Percentiles rank a stretch among this genome's conserved stretches.
phyloP scores from a whole-genome alignment of 2,113 vertebrate species.

The Nibea albiflora region DNA sequence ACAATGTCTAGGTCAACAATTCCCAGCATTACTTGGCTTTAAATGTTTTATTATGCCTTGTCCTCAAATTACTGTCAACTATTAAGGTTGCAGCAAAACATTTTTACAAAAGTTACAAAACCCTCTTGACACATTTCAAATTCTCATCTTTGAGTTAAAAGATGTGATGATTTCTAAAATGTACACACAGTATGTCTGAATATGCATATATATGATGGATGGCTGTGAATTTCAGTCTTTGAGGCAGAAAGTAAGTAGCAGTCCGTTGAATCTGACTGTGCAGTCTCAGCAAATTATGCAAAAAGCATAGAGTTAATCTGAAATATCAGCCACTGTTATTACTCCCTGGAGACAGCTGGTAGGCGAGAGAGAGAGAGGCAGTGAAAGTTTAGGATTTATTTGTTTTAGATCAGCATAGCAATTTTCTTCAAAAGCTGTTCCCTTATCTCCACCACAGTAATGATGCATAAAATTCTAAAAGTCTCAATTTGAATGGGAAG shows the following conservation, averaged over 20 bases:
- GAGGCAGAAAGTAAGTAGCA: neutral
- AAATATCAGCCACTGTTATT: conserved; percentile 44
- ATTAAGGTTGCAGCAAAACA: neutral
- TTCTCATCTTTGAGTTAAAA: neutral
- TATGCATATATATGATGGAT: neutral
- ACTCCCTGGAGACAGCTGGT: conserved; percentile 34
- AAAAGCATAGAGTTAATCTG: conserved; percentile 33
- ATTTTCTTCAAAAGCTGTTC: conserved; percentile 32
- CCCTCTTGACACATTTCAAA: neutral
- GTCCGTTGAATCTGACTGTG: conserved; percentile 24
- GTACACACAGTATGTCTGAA: neutral
- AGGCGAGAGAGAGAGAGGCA: neutral
- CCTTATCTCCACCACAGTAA: conserved; percentile 30
- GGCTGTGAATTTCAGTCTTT: neutral
- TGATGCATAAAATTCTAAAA: conserved; percentile 49
- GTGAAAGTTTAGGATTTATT: conserved; percentile 50
- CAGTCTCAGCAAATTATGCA: conserved; percentile 22
- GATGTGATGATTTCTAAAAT: neutral
- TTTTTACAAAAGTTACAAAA: neutral
- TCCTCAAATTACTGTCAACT: neutral
- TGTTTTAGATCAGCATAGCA: conserved; percentile 50
- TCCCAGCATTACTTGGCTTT: neutral
- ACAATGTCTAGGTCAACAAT: neutral
- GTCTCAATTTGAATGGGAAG: conserved; percentile 33
- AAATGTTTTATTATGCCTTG: neutral